A percentile compares a stretch with the other conserved stretches of the same genome.
phyloP scores from a whole-genome alignment of 2,113 vertebrate species.

The sheep (Ovis aries) region ARS-UI_Ramb_v3.0 NC_056067.1:31213501-31214000 shows the following conservation, averaged over 20 bases:
- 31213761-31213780: neutral
- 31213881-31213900: neutral
- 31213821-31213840: neutral
- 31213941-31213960: neutral
- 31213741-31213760: neutral
- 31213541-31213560: neutral
- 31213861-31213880: neutral
- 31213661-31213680: neutral
- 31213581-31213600: neutral
- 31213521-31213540: neutral
- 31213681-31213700: conserved; percentile 10
- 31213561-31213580: conserved; percentile 5
- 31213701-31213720: neutral
- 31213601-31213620: conserved; percentile 17
- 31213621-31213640: neutral
- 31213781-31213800: neutral
- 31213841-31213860: neutral
- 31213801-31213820: neutral
- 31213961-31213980: neutral
- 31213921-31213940: neutral
- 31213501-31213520: neutral
- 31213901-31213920: neutral
- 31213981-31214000: neutral
- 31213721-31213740: neutral
- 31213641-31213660: neutral